phyloP scores from a whole-genome alignment of 2,113 vertebrate genomes.

The Acrocephalus kingi region DNA sequence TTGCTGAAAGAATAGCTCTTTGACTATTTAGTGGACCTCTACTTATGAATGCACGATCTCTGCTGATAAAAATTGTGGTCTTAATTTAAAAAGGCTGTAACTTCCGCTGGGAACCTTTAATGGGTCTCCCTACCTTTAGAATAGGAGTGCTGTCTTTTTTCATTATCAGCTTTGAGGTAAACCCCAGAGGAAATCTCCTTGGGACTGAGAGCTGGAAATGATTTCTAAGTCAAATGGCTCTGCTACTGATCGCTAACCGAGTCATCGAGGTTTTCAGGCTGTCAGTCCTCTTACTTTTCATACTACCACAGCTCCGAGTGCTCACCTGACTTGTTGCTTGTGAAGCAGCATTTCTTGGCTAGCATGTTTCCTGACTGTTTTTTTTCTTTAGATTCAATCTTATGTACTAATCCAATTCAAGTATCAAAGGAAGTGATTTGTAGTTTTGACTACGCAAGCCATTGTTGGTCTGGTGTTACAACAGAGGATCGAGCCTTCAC shows the following conservation, averaged over 20 bases:
- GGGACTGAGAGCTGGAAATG: not conserved
- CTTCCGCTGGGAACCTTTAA: not conserved
- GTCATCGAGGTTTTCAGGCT: not conserved
- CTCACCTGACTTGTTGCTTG: not conserved
- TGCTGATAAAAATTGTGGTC: not conserved
- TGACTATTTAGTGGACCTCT: not conserved
- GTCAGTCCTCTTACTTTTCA: not conserved
- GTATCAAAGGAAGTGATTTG: not conserved
- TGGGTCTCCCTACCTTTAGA: not conserved
- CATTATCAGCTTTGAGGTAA: not conserved
- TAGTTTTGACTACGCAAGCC: not conserved
- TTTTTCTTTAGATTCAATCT: not conserved
- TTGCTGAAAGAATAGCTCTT: not conserved
- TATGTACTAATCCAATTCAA: not conserved
- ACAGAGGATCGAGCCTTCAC: accelerated
- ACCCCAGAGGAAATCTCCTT: not conserved
- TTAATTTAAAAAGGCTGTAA: not conserved
- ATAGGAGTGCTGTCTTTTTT: not conserved
- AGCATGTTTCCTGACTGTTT: not conserved
- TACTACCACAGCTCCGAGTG: not conserved
- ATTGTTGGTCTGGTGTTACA: not conserved
- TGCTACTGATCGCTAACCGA: not conserved
- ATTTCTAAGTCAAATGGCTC: not conserved
- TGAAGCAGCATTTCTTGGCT: not conserved
- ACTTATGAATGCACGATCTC: not conserved